Percentiles rank a stretch among this genome's conserved stretches.
These are phyloP conservation scores for Slavum lentiscoides DNA, from an alignment of 2,888 invertebrate genomes.

Conservation along the genomic window DNA sequence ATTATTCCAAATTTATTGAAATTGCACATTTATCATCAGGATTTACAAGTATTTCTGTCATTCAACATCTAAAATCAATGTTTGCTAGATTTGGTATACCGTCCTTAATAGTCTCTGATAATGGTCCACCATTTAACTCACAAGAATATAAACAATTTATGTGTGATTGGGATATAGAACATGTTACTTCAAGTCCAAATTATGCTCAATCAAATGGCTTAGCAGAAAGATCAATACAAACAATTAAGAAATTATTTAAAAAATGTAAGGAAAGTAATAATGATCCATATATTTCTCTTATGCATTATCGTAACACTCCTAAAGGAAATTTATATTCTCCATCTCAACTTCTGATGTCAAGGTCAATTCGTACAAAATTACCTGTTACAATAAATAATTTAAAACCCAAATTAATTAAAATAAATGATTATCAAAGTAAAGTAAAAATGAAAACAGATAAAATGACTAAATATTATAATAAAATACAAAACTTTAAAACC, in stretches of 20 bases:
- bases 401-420: conserved; percentile 5
- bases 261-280: conserved; percentile 16
- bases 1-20: no score
- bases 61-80: conserved; percentile 50
- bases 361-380: conserved; percentile 17
- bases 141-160: conserved; percentile 34
- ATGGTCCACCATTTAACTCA: conserved; percentile 42
- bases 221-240: conserved; percentile 24
- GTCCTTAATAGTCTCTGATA: conserved; percentile 30
- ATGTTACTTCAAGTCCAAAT: conserved; percentile 5
- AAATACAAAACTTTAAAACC: neutral
- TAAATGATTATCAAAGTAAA: conserved; percentile 18
- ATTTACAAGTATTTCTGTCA: conserved; percentile 26
- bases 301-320: conserved; percentile 12
- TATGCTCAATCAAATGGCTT: conserved; percentile 32
- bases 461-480: no score
- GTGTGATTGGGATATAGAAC: conserved; percentile 41
- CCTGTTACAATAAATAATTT: conserved; percentile 7
- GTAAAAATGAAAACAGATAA: conserved; percentile 13
- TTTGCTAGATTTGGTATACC: conserved; percentile 54
- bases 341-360: neutral
- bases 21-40: conserved; percentile 36
- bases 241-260: conserved; percentile 23
- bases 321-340: conserved; percentile 17
- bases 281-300: conserved; percentile 16